These are phyloP conservation scores for Heterotis niloticus DNA, from an alignment of 2,113 vertebrate genomes.

Conservation along the genomic window DNA sequence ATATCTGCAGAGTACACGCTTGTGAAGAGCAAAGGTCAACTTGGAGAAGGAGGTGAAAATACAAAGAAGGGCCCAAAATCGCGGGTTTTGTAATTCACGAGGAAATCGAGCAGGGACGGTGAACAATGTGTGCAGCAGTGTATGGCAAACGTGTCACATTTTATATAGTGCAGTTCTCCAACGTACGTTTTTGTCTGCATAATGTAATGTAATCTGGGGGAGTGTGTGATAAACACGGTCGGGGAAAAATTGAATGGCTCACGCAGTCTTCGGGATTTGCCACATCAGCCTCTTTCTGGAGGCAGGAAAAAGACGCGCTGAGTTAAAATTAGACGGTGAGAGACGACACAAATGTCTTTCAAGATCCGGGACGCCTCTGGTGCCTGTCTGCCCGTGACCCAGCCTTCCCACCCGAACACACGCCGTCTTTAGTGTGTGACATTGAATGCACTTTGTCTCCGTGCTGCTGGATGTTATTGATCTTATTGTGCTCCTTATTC, in stretches of 20 bases:
- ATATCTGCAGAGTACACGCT: slow-evolving; percentile 9
- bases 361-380: neutral
- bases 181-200: too few relatives aligned
- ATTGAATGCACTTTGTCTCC: neutral
- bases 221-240: too few relatives aligned
- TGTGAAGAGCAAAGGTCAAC: slow-evolving; percentile 37
- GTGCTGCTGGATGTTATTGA: neutral
- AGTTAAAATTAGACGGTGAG: too few relatives aligned
- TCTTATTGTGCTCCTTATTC: neutral
- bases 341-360: neutral
- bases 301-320: too few relatives aligned
- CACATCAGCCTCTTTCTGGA: too few relatives aligned
- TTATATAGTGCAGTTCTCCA: too few relatives aligned
- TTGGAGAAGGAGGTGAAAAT: neutral
- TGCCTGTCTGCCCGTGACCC: neutral
- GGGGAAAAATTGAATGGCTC: too few relatives aligned
- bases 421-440: neutral
- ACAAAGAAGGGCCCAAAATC: neutral
- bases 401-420: neutral
- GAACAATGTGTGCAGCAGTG: neutral
- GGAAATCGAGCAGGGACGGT: too few relatives aligned
- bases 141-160: neutral
- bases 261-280: too few relatives aligned
- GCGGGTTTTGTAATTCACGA: too few relatives aligned
- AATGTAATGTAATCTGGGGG: too few relatives aligned